Percentiles rank a stretch among this genome's conserved stretches.
Evolutionary conservation across 2,113 vertebrate genomes (phyloP).

Genomic region (Pterocles gutturalis): DNA sequence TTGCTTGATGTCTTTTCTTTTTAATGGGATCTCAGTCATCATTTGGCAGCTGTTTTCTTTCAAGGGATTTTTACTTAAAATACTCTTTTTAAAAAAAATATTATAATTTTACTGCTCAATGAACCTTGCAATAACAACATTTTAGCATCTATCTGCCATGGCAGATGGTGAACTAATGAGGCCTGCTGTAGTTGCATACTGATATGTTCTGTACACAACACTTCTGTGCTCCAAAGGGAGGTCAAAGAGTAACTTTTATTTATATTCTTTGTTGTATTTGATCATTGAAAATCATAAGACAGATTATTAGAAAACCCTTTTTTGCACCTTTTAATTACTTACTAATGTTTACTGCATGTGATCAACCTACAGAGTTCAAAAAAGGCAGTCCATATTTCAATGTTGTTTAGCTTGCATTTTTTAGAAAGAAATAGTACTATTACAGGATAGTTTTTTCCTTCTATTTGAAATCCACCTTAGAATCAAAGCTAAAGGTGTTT

Average conservation of each 20-base stretch:
- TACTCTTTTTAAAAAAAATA: constrained; percentile 46
- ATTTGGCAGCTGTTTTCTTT: constrained; percentile 67
- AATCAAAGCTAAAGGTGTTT: neutral
- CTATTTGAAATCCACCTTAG: neutral
- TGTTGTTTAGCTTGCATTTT: neutral
- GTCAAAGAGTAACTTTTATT: constrained; percentile 77
- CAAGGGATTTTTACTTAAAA: constrained; percentile 68
- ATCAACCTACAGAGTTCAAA: neutral
- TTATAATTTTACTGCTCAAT: constrained; percentile 87
- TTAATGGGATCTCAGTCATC: constrained; percentile 34
- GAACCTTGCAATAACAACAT: constrained; percentile 84
- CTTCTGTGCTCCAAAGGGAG: constrained; percentile 58
- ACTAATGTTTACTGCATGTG: constrained; percentile 10
- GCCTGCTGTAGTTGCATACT: constrained; percentile 79
- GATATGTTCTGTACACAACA: constrained; percentile 73
- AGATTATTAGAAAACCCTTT: constrained; percentile 48
- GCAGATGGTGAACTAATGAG: constrained; percentile 91
- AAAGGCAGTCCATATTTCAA: neutral
- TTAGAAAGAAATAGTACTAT: neutral
- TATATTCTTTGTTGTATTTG: constrained; percentile 64
- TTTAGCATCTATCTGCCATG: constrained; percentile 82
- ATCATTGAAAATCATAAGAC: constrained; percentile 23
- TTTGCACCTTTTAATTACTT: constrained; percentile 57
- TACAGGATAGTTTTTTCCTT: neutral
- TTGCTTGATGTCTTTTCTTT: constrained; percentile 24